Base-by-base conservation (phyloP, 2,797 vertebrate species). In the Oreonectes daqikongensis region DNA sequence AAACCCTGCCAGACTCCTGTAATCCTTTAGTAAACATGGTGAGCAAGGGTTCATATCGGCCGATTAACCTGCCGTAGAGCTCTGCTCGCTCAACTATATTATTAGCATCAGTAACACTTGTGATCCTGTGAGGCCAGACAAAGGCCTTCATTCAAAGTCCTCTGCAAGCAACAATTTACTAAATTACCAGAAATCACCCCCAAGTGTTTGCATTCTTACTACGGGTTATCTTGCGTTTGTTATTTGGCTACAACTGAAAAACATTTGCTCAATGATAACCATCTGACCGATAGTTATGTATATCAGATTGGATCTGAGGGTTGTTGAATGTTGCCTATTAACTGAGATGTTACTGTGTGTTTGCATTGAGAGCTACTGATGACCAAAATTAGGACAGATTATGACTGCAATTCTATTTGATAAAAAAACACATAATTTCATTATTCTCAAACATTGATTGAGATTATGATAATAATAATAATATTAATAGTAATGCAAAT, bases 41-140 rank as follows among this genome's bases (percentile, higher is more conserved):
- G 87, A 89, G 88, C 86, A 86, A 84, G 85, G 86, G 88, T 86
- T 66, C 81, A 84, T 84, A 79, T 81, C 75, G 5, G 67, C 69
- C 79, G 82, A 89, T 88, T 88, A 89, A 90, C 90, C 85, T 85
- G 75, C 81, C 32, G 80, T 87, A 85, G 86, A 88, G 84, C 77
- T 66, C 72, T 87, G 88, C 89, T 90, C 89, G 86, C 82, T 78
- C 83, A 85, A 84, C 79, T 80, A 86, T 82, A 85, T 86, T 84
- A 86, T 89, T 89, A 88, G 84, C 79, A 83, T 83, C 72, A 83
- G 69, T 85, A 84, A 81, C 84, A 82, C 81, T 85, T 88, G 81
- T 88, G 83, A 87, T 89, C 82, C 79, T 79, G 77, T 80, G 86
- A 79, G 22, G 26, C 75, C 59, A 18, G 53, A 83, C 84, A 85